A percentile compares a stretch with the other conserved stretches of the same genome.
Conservation (phyloP, 1,140 invertebrate genomes). For the Planococcus citri region DNA sequence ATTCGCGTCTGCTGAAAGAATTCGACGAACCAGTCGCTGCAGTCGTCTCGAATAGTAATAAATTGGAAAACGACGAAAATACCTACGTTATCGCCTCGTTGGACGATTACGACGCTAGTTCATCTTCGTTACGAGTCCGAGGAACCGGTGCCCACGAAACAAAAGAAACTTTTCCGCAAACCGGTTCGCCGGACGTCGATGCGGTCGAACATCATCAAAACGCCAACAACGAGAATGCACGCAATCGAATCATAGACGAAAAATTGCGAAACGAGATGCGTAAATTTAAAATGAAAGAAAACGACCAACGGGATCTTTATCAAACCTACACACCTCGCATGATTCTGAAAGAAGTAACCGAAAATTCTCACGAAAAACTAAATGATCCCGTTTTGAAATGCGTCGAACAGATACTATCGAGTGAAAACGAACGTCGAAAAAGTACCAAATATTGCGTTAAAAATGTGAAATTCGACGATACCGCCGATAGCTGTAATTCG, state of each 20-base stretch:
- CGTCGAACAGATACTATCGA: constrained; percentile 58
- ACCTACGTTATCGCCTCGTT: background rate
- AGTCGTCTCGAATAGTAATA: background rate
- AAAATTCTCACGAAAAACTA: constrained; percentile 2
- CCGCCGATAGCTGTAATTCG: constrained; percentile 9
- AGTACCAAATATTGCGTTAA: constrained; percentile 24
- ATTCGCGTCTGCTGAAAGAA: background rate
- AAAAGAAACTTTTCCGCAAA: background rate
- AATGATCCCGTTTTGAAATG: constrained; percentile 63
- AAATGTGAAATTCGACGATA: background rate
- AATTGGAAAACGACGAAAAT: background rate
- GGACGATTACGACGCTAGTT: constrained; percentile 9
- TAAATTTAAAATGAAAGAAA: constrained; percentile 21
- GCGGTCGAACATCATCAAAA: background rate
- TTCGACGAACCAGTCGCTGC: background rate
- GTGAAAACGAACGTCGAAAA: constrained; percentile 38
- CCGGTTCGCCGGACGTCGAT: background rate
- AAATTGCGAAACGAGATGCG: background rate
- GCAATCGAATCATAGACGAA: constrained; percentile 13
- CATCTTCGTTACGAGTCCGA: background rate
- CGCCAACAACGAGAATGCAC: background rate
- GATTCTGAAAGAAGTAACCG: constrained; percentile 12
- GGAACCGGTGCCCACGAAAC: background rate
- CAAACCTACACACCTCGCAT: constrained; percentile 16
- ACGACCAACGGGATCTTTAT: constrained; percentile 1